Conservation (phyloP, 2,113 vertebrate genomes). For the Meles meles region DNA sequence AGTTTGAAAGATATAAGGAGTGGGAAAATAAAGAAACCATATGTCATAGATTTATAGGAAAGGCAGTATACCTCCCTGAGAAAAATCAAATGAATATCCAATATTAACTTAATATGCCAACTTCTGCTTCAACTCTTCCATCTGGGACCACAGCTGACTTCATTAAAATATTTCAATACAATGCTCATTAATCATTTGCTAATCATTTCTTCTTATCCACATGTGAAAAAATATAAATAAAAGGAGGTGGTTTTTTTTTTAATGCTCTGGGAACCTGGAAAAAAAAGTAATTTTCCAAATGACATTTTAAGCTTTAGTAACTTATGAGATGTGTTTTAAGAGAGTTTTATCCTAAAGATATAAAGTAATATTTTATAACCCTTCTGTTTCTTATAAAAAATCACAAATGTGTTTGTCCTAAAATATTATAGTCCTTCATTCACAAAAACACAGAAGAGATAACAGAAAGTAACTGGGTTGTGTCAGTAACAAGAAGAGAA, state of each 20-base stretch:
- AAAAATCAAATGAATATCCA: not conserved
- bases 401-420: not conserved
- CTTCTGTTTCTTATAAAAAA: not conserved
- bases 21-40: not conserved
- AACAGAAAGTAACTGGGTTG: not conserved
- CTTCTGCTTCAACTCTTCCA: constrained; percentile 13
- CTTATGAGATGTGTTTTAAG: not conserved
- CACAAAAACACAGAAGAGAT: not conserved
- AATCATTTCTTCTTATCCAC: not conserved
- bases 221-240: not conserved
- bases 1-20: constrained; percentile 5
- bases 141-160: not conserved
- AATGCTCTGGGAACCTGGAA: not conserved
- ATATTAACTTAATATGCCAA: not conserved
- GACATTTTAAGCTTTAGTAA: not conserved
- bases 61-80: not conserved
- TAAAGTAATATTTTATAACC: not conserved
- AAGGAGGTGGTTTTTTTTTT: not conserved
- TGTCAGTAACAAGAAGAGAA: not conserved
- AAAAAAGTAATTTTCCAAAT: constrained; percentile 41
- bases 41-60: not conserved
- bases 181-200: not conserved
- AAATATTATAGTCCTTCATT: not conserved
- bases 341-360: not conserved
- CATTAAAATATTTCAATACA: constrained; percentile 10